phyloP scores from a whole-genome alignment of 2,797 vertebrate species.

The Sternarchorhynchus goeldii region DNA sequence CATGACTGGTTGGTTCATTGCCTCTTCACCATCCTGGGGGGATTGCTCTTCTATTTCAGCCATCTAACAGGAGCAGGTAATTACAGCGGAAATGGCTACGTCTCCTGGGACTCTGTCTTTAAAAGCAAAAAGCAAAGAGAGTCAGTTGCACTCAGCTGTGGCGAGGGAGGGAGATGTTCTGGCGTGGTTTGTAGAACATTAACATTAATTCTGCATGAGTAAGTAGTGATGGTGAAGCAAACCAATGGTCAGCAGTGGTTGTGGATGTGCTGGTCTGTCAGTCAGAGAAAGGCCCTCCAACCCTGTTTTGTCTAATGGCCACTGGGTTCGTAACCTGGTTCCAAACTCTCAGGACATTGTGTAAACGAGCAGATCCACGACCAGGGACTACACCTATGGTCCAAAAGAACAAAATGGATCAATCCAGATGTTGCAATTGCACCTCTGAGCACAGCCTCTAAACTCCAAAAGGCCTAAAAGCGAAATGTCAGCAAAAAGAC shows the following conservation, averaged over 20 bases:
- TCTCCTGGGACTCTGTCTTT: constrained; percentile 51
- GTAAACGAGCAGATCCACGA: too few relatives aligned
- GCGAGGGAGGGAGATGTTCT: constrained; percentile 24
- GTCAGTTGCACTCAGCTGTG: background rate
- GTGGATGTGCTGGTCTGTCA: background rate
- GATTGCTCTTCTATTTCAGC: constrained; percentile 54
- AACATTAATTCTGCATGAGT: constrained; percentile 29
- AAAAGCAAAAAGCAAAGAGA: constrained; percentile 24
- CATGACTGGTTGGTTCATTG: constrained; percentile 44
- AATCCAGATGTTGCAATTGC: too few relatives aligned
- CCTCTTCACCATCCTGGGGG: constrained; percentile 35
- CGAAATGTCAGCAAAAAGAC: too few relatives aligned
- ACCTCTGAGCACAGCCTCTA: too few relatives aligned
- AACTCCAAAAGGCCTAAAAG: too few relatives aligned
- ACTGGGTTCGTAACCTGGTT: too few relatives aligned
- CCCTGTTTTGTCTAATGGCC: too few relatives aligned
- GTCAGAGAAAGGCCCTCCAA: too few relatives aligned
- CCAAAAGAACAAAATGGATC: too few relatives aligned
- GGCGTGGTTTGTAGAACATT: constrained; percentile 43
- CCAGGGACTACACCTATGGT: too few relatives aligned
- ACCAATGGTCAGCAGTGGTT: background rate
- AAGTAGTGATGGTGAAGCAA: background rate
- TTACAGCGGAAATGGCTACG: constrained; percentile 60
- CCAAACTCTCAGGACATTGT: too few relatives aligned
- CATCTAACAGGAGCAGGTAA: constrained; percentile 62